Evolutionary conservation across 2,113 vertebrate species (phyloP).

Genomic region (Seriola quinqueradiata): DNA sequence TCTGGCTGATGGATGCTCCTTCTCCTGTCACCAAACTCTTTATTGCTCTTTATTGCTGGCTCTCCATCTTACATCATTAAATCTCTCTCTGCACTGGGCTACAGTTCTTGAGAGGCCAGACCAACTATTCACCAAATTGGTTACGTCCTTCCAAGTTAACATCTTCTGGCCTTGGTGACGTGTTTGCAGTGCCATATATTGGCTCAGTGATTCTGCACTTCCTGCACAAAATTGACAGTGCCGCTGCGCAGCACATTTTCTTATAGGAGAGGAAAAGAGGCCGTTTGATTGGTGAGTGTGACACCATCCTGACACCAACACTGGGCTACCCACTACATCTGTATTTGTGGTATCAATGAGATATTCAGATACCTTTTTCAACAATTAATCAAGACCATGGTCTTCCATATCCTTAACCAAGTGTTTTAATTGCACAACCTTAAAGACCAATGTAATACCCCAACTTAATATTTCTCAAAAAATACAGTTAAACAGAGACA

Average conservation of each 20-base stretch:
- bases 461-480: neutral
- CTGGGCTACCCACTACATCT: neutral
- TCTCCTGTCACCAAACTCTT: slow-evolving; percentile 36
- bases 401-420: neutral
- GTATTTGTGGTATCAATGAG: neutral
- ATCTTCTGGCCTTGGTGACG: slow-evolving; percentile 18
- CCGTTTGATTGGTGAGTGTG: neutral
- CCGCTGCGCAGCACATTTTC: neutral
- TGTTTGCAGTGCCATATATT: slow-evolving; percentile 28
- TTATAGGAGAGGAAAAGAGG: neutral
- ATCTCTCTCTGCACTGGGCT: slow-evolving; percentile 20
- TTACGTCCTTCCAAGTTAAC: slow-evolving; percentile 28
- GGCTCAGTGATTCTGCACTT: slow-evolving; percentile 21
- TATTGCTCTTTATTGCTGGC: slow-evolving; percentile 37
- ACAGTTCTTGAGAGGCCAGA: slow-evolving; percentile 14
- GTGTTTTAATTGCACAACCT: neutral
- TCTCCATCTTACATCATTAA: slow-evolving; percentile 22
- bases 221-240: slow-evolving; percentile 13
- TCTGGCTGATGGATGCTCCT: slow-evolving; percentile 11
- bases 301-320: neutral
- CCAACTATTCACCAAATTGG: slow-evolving; percentile 26
- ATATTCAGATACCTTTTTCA: neutral
- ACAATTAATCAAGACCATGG: neutral
- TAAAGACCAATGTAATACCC: neutral
- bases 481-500: neutral